Percentiles rank a stretch among this genome's conserved stretches.
Conservation (phyloP, 2,113 vertebrate species). For the Lasiurus borealis region DNA sequence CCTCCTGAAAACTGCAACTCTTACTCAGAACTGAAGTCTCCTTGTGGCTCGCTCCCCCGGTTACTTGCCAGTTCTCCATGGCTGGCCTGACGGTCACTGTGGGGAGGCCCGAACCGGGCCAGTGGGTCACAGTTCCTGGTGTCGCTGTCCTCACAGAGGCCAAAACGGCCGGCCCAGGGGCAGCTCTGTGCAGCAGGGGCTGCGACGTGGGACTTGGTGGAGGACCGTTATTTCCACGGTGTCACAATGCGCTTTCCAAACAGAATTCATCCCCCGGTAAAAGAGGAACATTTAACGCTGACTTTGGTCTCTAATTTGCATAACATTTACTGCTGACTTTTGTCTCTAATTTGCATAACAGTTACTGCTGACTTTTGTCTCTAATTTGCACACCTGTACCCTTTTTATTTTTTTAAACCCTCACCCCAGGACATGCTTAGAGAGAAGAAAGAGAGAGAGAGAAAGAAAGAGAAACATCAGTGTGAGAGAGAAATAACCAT, state of each 20-base stretch:
- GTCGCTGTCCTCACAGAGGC: background rate
- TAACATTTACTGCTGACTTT: background rate
- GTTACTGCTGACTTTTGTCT: background rate
- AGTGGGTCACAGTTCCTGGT: background rate
- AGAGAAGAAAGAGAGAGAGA: too few relatives aligned
- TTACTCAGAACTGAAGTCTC: background rate
- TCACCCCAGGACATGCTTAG: background rate
- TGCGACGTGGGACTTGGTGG: accelerated
- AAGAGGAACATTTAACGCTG: background rate
- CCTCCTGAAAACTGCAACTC: background rate
- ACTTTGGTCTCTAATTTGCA: background rate
- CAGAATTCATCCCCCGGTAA: background rate
- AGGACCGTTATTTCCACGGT: background rate
- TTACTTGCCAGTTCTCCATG: background rate
- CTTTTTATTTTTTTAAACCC: background rate
- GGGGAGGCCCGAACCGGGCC: background rate
- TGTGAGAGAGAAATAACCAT: too few relatives aligned
- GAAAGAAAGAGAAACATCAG: background rate
- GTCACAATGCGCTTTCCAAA: background rate
- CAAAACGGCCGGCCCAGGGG: background rate
- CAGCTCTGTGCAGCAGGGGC: background rate
- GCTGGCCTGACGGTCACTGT: background rate
- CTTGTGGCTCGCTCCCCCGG: background rate
- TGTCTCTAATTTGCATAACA: background rate
- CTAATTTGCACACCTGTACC: background rate